A percentile compares a stretch with the other conserved stretches of the same genome.
These are phyloP conservation scores for Drosophila serrata DNA, from an alignment of 1,140 invertebrate genomes.

Conservation along the genomic window DNA sequence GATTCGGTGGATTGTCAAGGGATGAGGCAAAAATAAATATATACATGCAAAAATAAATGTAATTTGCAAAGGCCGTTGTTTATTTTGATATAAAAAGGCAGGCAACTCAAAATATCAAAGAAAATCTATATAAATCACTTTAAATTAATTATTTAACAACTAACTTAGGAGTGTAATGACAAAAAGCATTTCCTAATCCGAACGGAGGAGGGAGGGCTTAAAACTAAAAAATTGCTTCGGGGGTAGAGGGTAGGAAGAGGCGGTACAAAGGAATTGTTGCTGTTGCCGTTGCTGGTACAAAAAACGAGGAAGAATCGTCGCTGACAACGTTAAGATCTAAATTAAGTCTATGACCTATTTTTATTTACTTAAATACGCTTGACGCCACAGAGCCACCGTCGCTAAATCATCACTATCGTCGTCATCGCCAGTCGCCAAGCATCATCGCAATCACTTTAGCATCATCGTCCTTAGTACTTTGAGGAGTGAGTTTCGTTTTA, in stretches of 20 bases:
- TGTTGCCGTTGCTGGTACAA: constrained; percentile 36
- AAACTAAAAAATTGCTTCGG: constrained; percentile 69
- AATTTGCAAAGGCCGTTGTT: constrained; percentile 63
- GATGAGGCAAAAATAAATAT: constrained; percentile 23
- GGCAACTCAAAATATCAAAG: constrained; percentile 61
- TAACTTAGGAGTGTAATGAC: constrained; percentile 78
- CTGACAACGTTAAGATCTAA: constrained; percentile 75
- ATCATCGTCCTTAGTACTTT: constrained; percentile 82
- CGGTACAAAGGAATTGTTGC: constrained; percentile 29
- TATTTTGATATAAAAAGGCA: constrained; percentile 62
- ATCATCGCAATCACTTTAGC: constrained; percentile 76
- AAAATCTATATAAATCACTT: constrained; percentile 48
- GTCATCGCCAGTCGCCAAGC: constrained; percentile 60
- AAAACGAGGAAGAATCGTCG: constrained; percentile 75
- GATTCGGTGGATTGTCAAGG: constrained; percentile 77
- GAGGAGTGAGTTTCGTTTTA: constrained; percentile 74
- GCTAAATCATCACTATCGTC: constrained; percentile 31
- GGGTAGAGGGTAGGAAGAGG: constrained; percentile 1
- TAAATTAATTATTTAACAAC: constrained; percentile 70
- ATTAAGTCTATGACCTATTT: constrained; percentile 80
- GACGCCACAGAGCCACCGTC: constrained; percentile 65
- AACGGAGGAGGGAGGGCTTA: constrained; percentile 43
- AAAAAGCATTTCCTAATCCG: constrained; percentile 73
- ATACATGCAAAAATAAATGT: constrained; percentile 8
- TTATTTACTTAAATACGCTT: constrained; percentile 76